phyloP scores from a whole-genome alignment of 2,797 vertebrate species.

The Microchirus variegatus region DNA sequence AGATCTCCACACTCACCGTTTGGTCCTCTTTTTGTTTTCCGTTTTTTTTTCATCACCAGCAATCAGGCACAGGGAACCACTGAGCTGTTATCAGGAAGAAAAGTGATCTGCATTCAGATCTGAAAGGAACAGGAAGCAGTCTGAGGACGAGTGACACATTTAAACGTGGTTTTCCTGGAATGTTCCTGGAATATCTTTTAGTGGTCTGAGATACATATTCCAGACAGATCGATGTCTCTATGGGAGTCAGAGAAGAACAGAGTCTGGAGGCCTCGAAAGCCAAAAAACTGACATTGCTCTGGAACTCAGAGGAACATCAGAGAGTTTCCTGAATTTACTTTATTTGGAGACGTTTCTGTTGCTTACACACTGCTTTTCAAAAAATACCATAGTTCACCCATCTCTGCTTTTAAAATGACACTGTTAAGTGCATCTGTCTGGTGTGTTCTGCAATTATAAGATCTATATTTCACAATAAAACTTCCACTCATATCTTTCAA shows the following conservation, averaged over 20 bases:
- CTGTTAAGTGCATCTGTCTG: no score
- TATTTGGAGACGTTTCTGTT: neutral
- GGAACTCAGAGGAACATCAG: neutral
- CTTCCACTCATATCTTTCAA: no score
- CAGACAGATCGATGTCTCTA: constrained; percentile 11
- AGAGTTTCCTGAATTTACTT: neutral
- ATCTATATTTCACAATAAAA: no score
- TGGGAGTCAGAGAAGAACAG: neutral
- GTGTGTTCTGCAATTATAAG: no score
- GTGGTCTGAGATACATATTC: constrained; percentile 16
- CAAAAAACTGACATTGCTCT: neutral
- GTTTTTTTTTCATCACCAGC: constrained; percentile 62
- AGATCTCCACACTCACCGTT: constrained; percentile 26
- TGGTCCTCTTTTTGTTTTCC: constrained; percentile 24
- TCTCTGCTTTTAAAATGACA: no score
- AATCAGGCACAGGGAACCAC: constrained; percentile 25
- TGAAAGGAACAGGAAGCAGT: constrained; percentile 22
- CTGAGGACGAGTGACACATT: constrained; percentile 10
- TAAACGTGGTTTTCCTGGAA: constrained; percentile 10
- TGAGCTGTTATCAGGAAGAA: constrained; percentile 34
- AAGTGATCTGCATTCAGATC: constrained; percentile 28
- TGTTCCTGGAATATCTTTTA: constrained; percentile 28
- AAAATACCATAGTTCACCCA: no score
- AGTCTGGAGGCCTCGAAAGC: neutral
- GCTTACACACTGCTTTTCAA: neutral